Evolutionary conservation across 1,140 invertebrate genomes (phyloP).

Genomic region (Drosophila repletoides): DNA sequence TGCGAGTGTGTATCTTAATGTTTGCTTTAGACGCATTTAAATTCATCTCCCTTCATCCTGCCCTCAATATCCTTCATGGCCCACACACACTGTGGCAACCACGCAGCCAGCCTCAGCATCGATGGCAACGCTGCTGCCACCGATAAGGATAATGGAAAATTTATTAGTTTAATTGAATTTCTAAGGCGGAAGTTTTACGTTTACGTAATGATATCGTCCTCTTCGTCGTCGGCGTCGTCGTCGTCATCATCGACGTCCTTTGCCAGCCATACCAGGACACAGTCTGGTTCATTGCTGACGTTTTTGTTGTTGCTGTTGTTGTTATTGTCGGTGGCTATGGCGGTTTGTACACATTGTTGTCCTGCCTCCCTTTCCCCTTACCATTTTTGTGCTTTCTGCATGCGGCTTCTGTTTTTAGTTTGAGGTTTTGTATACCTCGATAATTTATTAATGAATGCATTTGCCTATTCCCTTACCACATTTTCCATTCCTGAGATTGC

Average conservation of each 20-base stretch:
- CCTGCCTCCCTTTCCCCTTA: neutral
- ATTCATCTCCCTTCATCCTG: slow-evolving; percentile 31
- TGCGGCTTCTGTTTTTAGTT: slow-evolving; percentile 57
- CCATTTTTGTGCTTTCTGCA: slow-evolving; percentile 6
- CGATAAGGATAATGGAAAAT: slow-evolving; percentile 82
- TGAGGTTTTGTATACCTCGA: slow-evolving; percentile 58
- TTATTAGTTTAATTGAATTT: slow-evolving; percentile 82
- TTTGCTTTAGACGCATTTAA: slow-evolving; percentile 73
- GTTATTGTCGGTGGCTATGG: slow-evolving; percentile 42
- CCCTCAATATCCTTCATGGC: neutral
- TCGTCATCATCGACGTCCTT: slow-evolving; percentile 38
- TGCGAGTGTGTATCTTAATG: slow-evolving; percentile 45
- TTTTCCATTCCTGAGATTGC: slow-evolving; percentile 45
- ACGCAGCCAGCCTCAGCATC: slow-evolving; percentile 15
- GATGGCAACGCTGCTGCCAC: slow-evolving; percentile 63
- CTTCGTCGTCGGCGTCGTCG: slow-evolving; percentile 47
- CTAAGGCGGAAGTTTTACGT: slow-evolving; percentile 80
- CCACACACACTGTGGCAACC: neutral
- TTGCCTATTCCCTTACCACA: slow-evolving; percentile 67
- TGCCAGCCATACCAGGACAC: slow-evolving; percentile 41
- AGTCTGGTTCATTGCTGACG: slow-evolving; percentile 16
- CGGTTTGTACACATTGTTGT: slow-evolving; percentile 62
- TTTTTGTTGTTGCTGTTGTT: slow-evolving; percentile 25
- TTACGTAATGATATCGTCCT: slow-evolving; percentile 75
- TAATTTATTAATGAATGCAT: slow-evolving; percentile 80